These are phyloP conservation scores for Orthochromis indermauri DNA, from an alignment of 2,113 vertebrate genomes.

Conservation along the genomic window DNA sequence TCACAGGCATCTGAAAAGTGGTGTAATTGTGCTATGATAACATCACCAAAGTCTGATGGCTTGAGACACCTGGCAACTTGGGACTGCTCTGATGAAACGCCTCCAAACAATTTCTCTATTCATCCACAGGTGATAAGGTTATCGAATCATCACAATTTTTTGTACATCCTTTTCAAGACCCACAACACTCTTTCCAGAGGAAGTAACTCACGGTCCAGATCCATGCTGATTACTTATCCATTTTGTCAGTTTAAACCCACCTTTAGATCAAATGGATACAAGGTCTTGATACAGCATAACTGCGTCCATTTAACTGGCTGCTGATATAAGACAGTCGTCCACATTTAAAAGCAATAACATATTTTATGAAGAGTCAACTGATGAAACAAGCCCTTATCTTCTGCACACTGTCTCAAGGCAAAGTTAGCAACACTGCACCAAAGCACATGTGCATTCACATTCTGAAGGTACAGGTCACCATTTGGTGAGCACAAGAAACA, in stretches of 20 bases:
- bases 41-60: neutral
- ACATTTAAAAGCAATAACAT: neutral
- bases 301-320: neutral
- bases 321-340: neutral
- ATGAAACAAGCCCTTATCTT: neutral
- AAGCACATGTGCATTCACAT: neutral
- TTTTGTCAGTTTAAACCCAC: neutral
- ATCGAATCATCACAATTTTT: neutral
- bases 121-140: neutral
- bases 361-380: neutral
- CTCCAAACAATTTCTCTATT: neutral
- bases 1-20: neutral
- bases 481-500: neutral
- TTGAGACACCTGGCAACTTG: neutral
- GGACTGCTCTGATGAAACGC: neutral
- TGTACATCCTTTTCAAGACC: neutral
- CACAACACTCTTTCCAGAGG: neutral
- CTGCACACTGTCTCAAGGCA: neutral
- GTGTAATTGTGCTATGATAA: neutral
- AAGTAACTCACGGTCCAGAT: neutral
- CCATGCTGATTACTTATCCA: neutral
- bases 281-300: neutral
- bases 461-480: neutral
- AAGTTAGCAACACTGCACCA: neutral
- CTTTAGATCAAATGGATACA: neutral